These are phyloP conservation scores for Centropus bengalensis DNA, from an alignment of 2,113 vertebrate genomes.

Conservation along the genomic window DNA sequence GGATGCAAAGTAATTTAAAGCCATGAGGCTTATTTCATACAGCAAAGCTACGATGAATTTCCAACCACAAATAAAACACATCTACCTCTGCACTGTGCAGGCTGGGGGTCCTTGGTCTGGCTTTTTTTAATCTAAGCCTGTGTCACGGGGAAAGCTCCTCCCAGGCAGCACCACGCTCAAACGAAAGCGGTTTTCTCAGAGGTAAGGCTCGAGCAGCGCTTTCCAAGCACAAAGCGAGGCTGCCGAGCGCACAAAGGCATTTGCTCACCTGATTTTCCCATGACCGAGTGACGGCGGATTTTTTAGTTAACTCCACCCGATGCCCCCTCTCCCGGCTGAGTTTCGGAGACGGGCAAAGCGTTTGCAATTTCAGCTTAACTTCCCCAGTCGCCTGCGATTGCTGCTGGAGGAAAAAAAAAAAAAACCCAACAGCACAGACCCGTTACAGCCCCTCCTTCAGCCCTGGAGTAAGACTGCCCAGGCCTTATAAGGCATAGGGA, in stretches of 20 bases:
- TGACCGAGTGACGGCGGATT: not conserved
- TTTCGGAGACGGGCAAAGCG: not conserved
- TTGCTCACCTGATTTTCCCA: slow-evolving; percentile 74
- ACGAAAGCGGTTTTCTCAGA: not conserved
- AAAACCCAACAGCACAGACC: not conserved
- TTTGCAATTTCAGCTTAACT: not conserved
- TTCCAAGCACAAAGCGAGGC: not conserved
- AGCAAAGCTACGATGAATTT: not conserved
- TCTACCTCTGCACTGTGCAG: not conserved
- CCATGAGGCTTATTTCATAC: not conserved
- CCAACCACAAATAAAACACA: not conserved
- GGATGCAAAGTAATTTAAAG: not conserved
- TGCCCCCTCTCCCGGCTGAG: not conserved
- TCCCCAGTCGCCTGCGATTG: not conserved
- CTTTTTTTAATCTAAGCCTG: not conserved
- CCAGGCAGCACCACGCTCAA: slow-evolving; percentile 8
- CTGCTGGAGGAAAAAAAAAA: not conserved
- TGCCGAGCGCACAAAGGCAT: not conserved
- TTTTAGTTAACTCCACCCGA: not conserved
- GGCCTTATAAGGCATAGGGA: slow-evolving; percentile 71
- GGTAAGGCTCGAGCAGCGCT: not conserved
- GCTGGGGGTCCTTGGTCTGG: accelerated
- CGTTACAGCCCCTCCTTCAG: slow-evolving; percentile 46
- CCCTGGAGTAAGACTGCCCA: slow-evolving; percentile 27
- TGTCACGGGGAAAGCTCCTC: slow-evolving; percentile 21